Base-by-base conservation (phyloP, 2,888 invertebrate species). In the Ichneumoninae sp. region DNA sequence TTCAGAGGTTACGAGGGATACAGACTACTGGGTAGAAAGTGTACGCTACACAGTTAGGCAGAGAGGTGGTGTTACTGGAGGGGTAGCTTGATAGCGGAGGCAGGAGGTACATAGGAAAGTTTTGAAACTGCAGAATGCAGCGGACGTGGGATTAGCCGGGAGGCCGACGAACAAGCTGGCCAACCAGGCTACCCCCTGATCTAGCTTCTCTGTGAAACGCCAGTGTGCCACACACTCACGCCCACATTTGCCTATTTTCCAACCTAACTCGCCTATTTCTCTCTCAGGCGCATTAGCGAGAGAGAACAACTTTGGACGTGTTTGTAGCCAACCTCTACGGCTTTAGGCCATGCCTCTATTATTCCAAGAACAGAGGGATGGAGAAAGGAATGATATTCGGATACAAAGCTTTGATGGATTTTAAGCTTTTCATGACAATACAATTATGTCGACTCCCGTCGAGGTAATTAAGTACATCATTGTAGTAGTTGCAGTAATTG, bases 51-150 rank as follows among this genome's bases (percentile, higher is more conserved):
- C 57, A 57, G 40, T 66, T n/a, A 30, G 60, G n/a, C 50, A 68
- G 52, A 71, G 75, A 54, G 44, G 71, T 62, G 70, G 70, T 62
- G 62, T 22, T 33, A 79, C 47, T 57, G 52, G 77, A 72, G 33
- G 22, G 74, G 26, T 47, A 54, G 77, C 77, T 72, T 47, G 72
- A 47, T 52, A 33, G 69, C 62, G 69, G 36, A 71, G 44, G 62
- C 68, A 16, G 68, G 22, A n/a, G 19, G 47, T 40, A 68, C 86
- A 75, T 82, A 82, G 86, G 89, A 91, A 92, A 93, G 92, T 93
- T 93, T 91, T 90, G 90, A 93, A 93, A 92, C 91, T 93, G 91
- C 90, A 91, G 90, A 91, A 92, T 91, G 90, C 90, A 90, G 88
- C 91, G 92, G 90, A 91, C 89, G 90, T 88, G 89, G 91, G 92